These are phyloP conservation scores for Hyles vespertilio DNA, from an alignment of 1,140 invertebrate genomes.

Conservation along the genomic window DNA sequence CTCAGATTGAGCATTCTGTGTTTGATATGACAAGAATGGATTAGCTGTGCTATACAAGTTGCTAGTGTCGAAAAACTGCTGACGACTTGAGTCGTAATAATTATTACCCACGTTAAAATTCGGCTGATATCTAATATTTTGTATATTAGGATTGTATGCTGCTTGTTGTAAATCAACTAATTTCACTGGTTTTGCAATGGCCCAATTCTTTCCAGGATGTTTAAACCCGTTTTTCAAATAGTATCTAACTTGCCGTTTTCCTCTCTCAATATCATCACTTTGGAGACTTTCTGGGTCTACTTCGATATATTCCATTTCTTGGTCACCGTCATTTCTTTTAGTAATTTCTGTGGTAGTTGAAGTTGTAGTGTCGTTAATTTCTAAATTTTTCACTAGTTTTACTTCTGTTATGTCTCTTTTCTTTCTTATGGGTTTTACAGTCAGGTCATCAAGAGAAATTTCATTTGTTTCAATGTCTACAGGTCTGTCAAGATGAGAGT, in stretches of 20 bases:
- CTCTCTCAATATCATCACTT: conserved; percentile 55
- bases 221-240: conserved; percentile 58
- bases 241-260: conserved; percentile 69
- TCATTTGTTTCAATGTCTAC: conserved; percentile 54
- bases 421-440: conserved; percentile 38
- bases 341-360: conserved; percentile 30
- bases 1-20: conserved; percentile 35
- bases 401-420: conserved; percentile 43
- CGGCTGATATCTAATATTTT: conserved; percentile 37
- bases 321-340: conserved; percentile 47
- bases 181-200: conserved; percentile 39
- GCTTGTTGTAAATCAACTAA: conserved; percentile 39
- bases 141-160: conserved; percentile 44
- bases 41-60: conserved; percentile 43
- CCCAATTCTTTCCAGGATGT: conserved; percentile 40
- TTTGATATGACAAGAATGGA: conserved; percentile 39
- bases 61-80: conserved; percentile 27
- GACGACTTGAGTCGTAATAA: conserved; percentile 28
- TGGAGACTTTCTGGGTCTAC: conserved; percentile 29
- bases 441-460: conserved; percentile 39
- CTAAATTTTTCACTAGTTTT: conserved; percentile 17
- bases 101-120: conserved; percentile 18
- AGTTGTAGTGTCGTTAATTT: conserved; percentile 19
- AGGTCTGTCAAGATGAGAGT: conserved; percentile 52
- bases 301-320: conserved; percentile 57